phyloP scores from a whole-genome alignment of 2,113 vertebrate species.

The Suricata suricatta region DNA sequence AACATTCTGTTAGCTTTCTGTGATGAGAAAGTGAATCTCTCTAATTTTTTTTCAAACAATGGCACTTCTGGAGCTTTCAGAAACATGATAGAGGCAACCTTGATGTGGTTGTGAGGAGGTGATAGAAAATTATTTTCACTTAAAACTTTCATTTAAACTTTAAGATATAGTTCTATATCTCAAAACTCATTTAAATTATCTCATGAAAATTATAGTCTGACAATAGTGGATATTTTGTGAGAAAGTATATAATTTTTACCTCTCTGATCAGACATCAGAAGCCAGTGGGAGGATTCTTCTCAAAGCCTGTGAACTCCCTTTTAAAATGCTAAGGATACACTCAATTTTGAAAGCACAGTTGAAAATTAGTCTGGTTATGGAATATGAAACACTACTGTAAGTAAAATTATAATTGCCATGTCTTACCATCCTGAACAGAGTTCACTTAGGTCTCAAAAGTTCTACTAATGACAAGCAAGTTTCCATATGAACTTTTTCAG shows the following conservation, averaged over 20 bases:
- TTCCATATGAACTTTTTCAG: neutral
- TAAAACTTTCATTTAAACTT: neutral
- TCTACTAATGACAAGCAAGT: neutral
- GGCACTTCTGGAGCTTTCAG: neutral
- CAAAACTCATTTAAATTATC: constrained; percentile 4
- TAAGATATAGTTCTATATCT: neutral
- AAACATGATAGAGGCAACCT: neutral
- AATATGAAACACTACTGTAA: neutral
- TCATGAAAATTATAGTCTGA: constrained; percentile 24
- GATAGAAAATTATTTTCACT: constrained; percentile 5
- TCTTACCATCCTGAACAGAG: neutral
- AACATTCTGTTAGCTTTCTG: neutral
- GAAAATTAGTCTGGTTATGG: neutral
- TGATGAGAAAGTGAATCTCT: neutral
- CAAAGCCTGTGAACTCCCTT: neutral
- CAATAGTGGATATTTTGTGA: neutral
- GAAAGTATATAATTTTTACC: neutral
- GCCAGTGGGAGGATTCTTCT: neutral
- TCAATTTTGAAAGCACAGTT: neutral
- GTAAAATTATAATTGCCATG: neutral
- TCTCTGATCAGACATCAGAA: constrained; percentile 25
- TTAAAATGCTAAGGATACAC: neutral
- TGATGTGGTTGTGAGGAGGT: neutral
- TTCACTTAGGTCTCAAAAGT: neutral
- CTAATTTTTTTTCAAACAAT: neutral